These are phyloP conservation scores for Aleiodes alternator DNA, from an alignment of 2,888 invertebrate genomes.

Conservation along the genomic window DNA sequence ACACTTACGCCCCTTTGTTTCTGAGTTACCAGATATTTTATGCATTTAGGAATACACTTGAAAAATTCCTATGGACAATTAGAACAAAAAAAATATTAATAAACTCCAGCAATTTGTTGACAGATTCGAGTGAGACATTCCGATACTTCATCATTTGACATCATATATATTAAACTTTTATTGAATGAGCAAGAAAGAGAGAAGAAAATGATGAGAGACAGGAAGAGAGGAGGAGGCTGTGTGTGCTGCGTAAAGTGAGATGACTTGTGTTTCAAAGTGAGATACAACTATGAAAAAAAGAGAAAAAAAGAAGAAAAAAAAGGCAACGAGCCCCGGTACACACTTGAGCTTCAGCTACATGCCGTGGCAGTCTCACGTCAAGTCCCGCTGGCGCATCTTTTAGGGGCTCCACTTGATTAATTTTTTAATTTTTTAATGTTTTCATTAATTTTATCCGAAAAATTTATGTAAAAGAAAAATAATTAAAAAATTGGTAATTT, in stretches of 20 bases:
- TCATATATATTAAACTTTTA: no score
- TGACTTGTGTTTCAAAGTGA: constrained; percentile 43
- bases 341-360: constrained; percentile 7
- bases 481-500: not conserved
- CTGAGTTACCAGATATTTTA: no score
- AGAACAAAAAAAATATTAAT: no score
- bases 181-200: constrained; percentile 49
- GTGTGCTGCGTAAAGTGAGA: not conserved
- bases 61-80: no score
- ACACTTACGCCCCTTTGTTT: no score
- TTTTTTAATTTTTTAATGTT: not conserved
- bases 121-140: no score
- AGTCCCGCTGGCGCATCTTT: constrained; percentile 69
- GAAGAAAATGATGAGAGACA: constrained; percentile 47
- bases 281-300: constrained; percentile 45
- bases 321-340: constrained; percentile 12
- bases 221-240: constrained; percentile 50
- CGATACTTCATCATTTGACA: no score
- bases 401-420: constrained; percentile 54
- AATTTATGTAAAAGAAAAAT: not conserved
- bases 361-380: constrained; percentile 68
- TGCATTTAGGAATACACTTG: no score
- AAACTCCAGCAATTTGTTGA: no score
- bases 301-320: not conserved
- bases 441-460: not conserved